Evolutionary conservation across 2,888 invertebrate species (phyloP).

Genomic region (Lochmaea crataegi): DNA sequence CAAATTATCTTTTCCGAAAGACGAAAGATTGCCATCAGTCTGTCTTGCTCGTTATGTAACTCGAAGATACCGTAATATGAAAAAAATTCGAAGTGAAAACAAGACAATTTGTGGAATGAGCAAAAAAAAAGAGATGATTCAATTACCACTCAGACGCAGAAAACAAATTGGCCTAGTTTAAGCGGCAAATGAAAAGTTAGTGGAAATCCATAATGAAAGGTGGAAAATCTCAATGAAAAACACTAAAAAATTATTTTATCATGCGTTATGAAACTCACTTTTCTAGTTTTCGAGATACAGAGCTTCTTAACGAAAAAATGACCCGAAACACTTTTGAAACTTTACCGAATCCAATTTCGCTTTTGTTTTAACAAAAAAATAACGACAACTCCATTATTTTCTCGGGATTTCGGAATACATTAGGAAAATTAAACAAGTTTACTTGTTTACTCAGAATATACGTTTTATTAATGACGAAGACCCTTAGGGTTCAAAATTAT

Average conservation of each 20-base stretch:
- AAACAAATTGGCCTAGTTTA: neutral
- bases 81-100: neutral
- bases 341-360: too few species aligned
- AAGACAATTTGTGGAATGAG: neutral
- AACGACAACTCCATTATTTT: neutral
- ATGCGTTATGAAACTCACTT: neutral
- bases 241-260: neutral
- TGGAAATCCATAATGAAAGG: neutral
- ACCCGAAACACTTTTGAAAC: too few species aligned
- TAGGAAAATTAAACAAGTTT: neutral
- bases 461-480: neutral
- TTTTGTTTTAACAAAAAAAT: neutral
- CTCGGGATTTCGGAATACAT: neutral
- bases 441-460: neutral
- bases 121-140: neutral
- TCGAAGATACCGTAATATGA: neutral
- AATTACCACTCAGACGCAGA: neutral
- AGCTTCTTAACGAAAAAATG: too few species aligned
- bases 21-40: neutral
- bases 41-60: neutral
- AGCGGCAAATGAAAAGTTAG: neutral
- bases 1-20: neutral
- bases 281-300: neutral
- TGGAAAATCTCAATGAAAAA: neutral
- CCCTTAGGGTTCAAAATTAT: neutral